Evolutionary conservation across 2,797 vertebrate species (phyloP).

Genomic region (Chelidonichthys spinosus): DNA sequence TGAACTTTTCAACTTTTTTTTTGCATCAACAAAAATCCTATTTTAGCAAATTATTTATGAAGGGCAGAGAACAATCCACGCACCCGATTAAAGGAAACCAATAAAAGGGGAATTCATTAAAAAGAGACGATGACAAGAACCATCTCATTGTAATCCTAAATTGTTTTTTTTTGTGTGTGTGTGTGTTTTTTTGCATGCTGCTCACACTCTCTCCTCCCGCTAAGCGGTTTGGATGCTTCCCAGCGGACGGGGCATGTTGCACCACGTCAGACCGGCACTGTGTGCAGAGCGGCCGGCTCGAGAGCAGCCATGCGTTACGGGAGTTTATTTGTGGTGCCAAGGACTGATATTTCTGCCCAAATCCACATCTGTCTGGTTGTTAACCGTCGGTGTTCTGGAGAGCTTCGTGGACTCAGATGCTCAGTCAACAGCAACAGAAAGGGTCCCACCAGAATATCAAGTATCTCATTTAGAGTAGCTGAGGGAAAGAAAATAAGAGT

Average conservation of each 20-base stretch:
- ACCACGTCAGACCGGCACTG: slow-evolving; percentile 18
- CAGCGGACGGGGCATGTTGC: slow-evolving; percentile 11
- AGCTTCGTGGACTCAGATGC: not conserved
- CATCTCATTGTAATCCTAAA: not conserved
- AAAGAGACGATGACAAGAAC: not conserved
- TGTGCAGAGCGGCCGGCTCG: slow-evolving; percentile 1
- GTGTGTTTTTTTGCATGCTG: no score
- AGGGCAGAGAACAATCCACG: not conserved
- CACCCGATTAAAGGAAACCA: not conserved
- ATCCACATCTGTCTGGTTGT: not conserved
- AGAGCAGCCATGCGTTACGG: slow-evolving; percentile 19
- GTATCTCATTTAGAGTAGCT: not conserved
- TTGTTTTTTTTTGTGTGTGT: no score
- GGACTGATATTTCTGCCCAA: slow-evolving; percentile 11
- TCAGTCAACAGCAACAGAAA: not conserved
- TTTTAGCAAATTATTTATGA: not conserved
- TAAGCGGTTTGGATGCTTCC: slow-evolving; percentile 5
- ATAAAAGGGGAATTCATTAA: not conserved
- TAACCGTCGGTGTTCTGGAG: slow-evolving; percentile 3
- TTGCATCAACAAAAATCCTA: not conserved
- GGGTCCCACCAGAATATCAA: not conserved
- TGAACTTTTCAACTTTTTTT: not conserved
- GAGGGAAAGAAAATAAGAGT: not conserved
- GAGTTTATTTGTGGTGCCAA: slow-evolving; percentile 36
- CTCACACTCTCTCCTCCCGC: not conserved